Evolutionary conservation across 2,797 vertebrate species (phyloP), one percentile per base, ranked within the genome.

Genomic region (Bovichtus variegatus): DNA sequence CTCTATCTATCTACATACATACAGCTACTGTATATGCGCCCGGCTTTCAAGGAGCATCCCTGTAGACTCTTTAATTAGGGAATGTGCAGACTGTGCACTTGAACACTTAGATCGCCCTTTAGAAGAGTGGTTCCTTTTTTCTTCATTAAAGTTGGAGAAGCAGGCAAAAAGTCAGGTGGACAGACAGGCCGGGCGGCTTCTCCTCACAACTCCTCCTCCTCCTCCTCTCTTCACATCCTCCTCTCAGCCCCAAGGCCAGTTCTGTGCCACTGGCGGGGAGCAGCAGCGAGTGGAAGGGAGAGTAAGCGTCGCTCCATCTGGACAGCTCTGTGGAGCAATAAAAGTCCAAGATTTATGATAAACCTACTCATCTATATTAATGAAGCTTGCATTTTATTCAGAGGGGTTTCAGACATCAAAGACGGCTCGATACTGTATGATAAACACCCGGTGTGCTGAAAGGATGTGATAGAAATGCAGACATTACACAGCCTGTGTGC

Each of bases 41-140:
- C 80, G 53, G 90, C 89, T 87, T 81, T 89, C 86, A 84, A 73
- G 69, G 64, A 91, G 85, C 84, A 74, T 93, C 93, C 91, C 91
- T 75, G 74, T 81, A 86, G 92, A 90, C 83, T 82, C 84, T 91
- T 93, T 94, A 93, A 95, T 95, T 93, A 94, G 87, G 72, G 86
- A 88, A 91, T 90, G 91, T 94, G 91, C 92, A 88, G 87, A 78
- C 82, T 91, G 76, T 81, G 88, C 90, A 91, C 85, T 89, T 82
- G 86, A 90, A 88, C 83, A 86, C 90, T 94, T 91, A 88, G 88
- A 92, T 93, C 89, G 80, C 80, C 84, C 85, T 91, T 77, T 87
- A 85, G 90, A 91, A 85, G 77, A 91, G 89, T 71, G 68, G 49
- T 47, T 84, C 78, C 76, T 81, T 87, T 88, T 85, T 86, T 84